Conservation (phyloP, 2,888 invertebrate species). For the Cacoxenus indagator region DNA sequence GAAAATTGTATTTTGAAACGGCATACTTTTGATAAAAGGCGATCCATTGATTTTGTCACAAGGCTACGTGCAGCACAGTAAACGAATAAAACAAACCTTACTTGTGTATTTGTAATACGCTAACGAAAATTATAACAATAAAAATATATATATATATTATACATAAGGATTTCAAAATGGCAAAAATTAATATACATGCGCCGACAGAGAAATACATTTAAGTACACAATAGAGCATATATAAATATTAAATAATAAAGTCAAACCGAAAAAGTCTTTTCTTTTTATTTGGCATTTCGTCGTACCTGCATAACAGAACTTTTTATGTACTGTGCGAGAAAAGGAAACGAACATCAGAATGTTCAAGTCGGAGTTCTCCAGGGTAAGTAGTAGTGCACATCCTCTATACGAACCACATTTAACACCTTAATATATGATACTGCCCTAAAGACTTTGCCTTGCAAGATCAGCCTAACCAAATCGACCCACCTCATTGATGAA, state of each 20-base stretch:
- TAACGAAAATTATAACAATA: neutral
- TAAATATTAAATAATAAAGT: conserved; percentile 36
- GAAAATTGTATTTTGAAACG: neutral
- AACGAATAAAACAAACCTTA: conserved; percentile 7
- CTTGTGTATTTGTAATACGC: neutral
- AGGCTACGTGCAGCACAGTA: neutral
- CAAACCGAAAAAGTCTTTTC: neutral
- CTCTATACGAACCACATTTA: too few species aligned
- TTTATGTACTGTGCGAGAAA: too few species aligned
- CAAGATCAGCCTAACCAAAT: too few species aligned
- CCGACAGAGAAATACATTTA: neutral
- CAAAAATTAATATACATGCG: neutral
- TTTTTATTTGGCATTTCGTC: too few species aligned
- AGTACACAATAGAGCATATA: conserved; percentile 19
- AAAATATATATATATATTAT: neutral
- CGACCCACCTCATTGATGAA: too few species aligned
- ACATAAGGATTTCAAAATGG: neutral
- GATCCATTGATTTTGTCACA: neutral
- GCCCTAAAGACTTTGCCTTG: too few species aligned
- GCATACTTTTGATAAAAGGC: neutral
- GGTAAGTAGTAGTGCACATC: too few species aligned
- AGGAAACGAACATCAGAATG: too few species aligned
- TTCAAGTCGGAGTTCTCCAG: too few species aligned
- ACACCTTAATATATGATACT: too few species aligned
- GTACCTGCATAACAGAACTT: too few species aligned